A percentile compares a stretch with the other conserved stretches of the same genome.
These are phyloP conservation scores for Caradrina clavipalpis DNA, from an alignment of 2,888 invertebrate genomes.

Conservation along the genomic window DNA sequence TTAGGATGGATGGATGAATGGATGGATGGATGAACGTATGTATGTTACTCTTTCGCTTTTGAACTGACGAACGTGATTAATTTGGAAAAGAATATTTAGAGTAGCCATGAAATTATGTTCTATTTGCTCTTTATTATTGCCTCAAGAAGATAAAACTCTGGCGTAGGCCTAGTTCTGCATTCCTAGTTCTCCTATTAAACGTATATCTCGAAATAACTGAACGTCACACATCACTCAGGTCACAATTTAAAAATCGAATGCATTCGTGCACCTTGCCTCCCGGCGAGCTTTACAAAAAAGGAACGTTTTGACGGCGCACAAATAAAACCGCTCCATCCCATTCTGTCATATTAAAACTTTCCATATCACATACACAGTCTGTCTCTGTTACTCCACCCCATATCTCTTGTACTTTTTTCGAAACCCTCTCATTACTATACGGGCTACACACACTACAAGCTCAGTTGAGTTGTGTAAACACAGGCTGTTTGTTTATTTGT, in stretches of 20 bases:
- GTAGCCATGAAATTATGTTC: too few relatives aligned
- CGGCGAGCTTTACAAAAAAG: conserved; percentile 86
- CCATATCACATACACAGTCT: conserved; percentile 57
- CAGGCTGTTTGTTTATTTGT: conserved; percentile 76
- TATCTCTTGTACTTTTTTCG: conserved; percentile 85
- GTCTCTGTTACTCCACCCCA: conserved; percentile 77
- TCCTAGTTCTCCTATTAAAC: conserved; percentile 45
- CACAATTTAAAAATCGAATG: conserved; percentile 87
- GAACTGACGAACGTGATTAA: too few relatives aligned
- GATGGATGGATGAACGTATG: too few relatives aligned
- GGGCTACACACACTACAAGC: conserved; percentile 71
- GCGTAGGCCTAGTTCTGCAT: conserved; percentile 3
- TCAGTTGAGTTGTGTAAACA: conserved; percentile 71
- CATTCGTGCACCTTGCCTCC: conserved; percentile 87
- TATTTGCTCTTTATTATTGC: too few relatives aligned
- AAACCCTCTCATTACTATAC: conserved; percentile 83
- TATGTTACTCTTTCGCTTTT: too few relatives aligned
- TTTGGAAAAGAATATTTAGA: too few relatives aligned
- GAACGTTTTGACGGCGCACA: conserved; percentile 76
- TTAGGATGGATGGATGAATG: too few relatives aligned
- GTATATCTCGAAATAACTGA: conserved; percentile 66
- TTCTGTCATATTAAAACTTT: conserved; percentile 61
- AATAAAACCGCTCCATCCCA: conserved; percentile 73
- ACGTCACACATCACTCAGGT: conserved; percentile 84
- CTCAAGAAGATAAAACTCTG: not conserved